These are phyloP conservation scores for Fregetta grallaria DNA, from an alignment of 2,113 vertebrate genomes.

Conservation along the genomic window DNA sequence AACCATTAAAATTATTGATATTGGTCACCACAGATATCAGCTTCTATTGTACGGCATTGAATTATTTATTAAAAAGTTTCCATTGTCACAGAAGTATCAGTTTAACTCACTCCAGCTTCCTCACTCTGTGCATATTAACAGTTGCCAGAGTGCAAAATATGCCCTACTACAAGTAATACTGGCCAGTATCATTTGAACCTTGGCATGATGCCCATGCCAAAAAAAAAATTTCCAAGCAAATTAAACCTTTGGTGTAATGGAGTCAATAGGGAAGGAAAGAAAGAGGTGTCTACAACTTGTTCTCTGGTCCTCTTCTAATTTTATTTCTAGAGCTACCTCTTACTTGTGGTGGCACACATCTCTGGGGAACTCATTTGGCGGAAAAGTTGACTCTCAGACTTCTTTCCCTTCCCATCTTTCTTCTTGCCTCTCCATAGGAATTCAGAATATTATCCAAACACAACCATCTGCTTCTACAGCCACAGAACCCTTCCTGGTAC, in stretches of 20 bases:
- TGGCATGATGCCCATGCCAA: fast-evolving
- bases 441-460: background rate
- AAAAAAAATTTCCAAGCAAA: background rate
- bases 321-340: background rate
- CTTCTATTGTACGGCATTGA: background rate
- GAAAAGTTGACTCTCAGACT: background rate
- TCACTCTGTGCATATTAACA: background rate
- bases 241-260: background rate
- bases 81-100: background rate
- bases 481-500: background rate
- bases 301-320: background rate
- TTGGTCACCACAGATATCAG: background rate
- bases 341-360: background rate
- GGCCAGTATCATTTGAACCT: background rate
- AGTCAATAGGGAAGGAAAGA: background rate
- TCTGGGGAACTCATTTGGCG: background rate
- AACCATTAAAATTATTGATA: background rate
- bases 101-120: background rate
- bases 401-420: background rate
- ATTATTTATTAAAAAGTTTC: slow-evolving; percentile 29
- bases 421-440: background rate
- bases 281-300: background rate
- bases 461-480: background rate
- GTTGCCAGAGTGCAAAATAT: background rate
- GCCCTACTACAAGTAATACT: background rate